A percentile compares a stretch with the other conserved stretches of the same genome.
Evolutionary conservation across 2,888 invertebrate species (phyloP).

Genomic region (Steinernema hermaphroditum): DNA sequence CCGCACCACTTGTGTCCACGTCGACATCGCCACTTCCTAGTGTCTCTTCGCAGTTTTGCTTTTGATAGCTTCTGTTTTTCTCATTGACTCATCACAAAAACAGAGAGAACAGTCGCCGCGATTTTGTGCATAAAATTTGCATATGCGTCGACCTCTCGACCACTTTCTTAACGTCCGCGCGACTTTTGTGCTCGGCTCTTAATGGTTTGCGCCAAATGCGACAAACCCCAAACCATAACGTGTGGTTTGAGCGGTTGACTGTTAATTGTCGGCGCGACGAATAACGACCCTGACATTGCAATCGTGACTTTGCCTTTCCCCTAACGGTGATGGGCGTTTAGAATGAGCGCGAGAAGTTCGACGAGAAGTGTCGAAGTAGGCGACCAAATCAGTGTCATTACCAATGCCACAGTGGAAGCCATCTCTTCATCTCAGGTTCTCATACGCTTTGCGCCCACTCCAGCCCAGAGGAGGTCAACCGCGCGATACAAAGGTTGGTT

Average conservation of each 20-base stretch:
- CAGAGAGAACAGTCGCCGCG: neutral
- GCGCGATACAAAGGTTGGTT: conserved; percentile 20
- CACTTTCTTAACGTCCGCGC: neutral
- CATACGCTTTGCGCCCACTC: neutral
- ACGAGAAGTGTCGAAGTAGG: conserved; percentile 19
- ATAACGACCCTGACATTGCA: conserved; percentile 22
- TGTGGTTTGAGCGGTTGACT: neutral
- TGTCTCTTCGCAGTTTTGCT: neutral
- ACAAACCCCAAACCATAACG: neutral
- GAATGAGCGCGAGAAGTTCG: conserved; percentile 24
- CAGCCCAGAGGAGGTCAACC: neutral
- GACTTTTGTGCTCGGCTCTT: conserved; percentile 10
- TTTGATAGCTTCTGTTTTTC: neutral
- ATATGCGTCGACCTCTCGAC: neutral
- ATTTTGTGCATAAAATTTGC: conserved; percentile 1
- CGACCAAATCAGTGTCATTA: conserved; percentile 21
- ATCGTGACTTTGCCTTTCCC: neutral
- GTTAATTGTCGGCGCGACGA: conserved; percentile 12
- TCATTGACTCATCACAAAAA: neutral
- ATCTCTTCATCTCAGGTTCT: conserved; percentile 18
- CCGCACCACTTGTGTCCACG: neutral
- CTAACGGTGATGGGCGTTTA: neutral
- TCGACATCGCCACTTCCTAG: neutral
- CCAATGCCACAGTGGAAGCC: conserved; percentile 21
- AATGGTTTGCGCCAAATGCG: neutral